Conservation (phyloP, 2,797 vertebrate genomes). For the Tapirus indicus region DNA sequence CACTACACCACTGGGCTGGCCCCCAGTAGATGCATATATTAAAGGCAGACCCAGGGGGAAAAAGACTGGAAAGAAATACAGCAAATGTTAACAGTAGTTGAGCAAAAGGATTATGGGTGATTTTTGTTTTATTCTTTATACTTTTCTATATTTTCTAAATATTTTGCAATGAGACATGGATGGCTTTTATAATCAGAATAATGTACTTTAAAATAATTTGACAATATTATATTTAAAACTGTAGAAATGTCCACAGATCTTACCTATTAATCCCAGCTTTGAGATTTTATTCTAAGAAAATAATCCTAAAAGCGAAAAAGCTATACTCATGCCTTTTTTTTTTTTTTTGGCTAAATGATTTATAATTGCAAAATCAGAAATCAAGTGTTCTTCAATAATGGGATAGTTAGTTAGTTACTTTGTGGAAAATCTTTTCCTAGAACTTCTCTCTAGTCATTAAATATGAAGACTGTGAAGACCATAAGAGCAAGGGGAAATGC, state of each 20-base stretch:
- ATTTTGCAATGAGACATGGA: neutral
- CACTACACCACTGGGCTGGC: no score
- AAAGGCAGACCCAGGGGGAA: neutral
- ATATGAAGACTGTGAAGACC: neutral
- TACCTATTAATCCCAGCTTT: neutral
- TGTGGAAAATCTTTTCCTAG: conserved; percentile 21
- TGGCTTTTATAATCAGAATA: neutral
- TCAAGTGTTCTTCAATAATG: neutral
- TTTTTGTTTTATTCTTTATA: conserved; percentile 24
- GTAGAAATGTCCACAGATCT: neutral
- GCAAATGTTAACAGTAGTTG: neutral
- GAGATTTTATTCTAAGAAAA: conserved; percentile 44
- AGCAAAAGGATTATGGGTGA: neutral
- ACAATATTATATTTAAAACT: conserved; percentile 12
- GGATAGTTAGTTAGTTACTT: neutral
- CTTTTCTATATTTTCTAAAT: neutral
- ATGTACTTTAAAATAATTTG: conserved; percentile 44
- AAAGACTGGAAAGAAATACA: neutral
- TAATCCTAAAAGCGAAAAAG: neutral
- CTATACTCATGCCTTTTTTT: neutral
- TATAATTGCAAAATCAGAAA: neutral
- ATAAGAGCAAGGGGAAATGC: neutral
- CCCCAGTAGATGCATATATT: neutral
- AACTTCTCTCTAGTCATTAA: neutral
- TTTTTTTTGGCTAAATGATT: neutral